These are phyloP conservation scores for Gadopsis bispinosus DNA, from an alignment of 2,797 vertebrate genomes.

Conservation along the genomic window DNA sequence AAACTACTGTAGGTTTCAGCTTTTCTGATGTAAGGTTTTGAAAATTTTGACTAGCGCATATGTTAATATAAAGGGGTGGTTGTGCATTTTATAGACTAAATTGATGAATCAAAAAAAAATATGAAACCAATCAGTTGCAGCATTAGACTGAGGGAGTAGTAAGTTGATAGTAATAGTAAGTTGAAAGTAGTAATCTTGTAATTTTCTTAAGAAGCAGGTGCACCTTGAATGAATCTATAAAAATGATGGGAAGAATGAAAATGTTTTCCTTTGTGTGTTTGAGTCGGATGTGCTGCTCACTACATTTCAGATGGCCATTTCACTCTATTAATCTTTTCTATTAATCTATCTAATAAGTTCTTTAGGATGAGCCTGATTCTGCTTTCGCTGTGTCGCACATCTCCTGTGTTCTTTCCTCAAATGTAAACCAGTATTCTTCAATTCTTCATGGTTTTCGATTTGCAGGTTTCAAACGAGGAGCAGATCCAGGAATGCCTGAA, in stretches of 20 bases:
- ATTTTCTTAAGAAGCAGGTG: conserved; percentile 26
- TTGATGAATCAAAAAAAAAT: not conserved
- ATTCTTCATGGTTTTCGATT: conserved; percentile 12
- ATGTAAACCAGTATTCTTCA: not conserved
- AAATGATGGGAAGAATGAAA: not conserved
- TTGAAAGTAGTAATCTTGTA: too few relatives aligned
- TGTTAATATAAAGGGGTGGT: not conserved
- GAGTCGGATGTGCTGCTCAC: conserved; percentile 1
- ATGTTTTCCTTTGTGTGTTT: not conserved
- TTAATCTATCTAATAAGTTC: too few relatives aligned
- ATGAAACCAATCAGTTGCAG: not conserved
- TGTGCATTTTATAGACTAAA: not conserved
- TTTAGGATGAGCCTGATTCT: not conserved
- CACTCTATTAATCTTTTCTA: too few relatives aligned
- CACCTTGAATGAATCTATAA: not conserved
- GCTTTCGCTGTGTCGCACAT: conserved; percentile 4
- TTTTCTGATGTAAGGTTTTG: not conserved
- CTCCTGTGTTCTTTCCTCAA: not conserved
- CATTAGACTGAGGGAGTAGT: not conserved
- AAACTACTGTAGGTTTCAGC: not conserved
- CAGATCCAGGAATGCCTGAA: conserved; percentile 95
- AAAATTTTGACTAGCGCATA: not conserved
- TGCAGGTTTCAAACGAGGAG: conserved; percentile 93
- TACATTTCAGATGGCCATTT: not conserved
- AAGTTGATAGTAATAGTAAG: not conserved